Conservation (phyloP, 2,888 invertebrate species). For the Nomada fabriciana region DNA sequence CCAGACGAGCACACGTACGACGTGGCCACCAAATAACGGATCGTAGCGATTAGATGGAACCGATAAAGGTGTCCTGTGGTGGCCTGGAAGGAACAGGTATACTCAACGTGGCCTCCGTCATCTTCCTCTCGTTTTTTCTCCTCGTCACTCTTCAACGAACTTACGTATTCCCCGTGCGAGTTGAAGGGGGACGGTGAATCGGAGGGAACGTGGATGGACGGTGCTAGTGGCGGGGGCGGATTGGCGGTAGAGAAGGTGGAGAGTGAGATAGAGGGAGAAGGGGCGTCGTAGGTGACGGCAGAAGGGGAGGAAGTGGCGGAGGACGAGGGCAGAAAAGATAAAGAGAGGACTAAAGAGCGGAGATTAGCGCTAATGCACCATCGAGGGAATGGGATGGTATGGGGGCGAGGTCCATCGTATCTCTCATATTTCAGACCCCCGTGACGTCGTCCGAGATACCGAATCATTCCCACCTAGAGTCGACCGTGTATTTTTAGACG, state of each 20-base stretch:
- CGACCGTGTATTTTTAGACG: slow-evolving; percentile 79
- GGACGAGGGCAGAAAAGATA: slow-evolving; percentile 80
- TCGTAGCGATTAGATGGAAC: slow-evolving; percentile 79
- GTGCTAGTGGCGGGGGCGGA: not conserved
- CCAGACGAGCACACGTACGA: slow-evolving; percentile 12
- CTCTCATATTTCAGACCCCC: slow-evolving; percentile 84
- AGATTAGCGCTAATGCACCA: slow-evolving; percentile 85
- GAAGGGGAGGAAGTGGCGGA: slow-evolving; percentile 55
- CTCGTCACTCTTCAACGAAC: slow-evolving; percentile 24
- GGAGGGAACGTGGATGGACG: not conserved
- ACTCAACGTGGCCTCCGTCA: not conserved
- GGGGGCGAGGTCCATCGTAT: slow-evolving; percentile 82
- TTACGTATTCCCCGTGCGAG: not conserved
- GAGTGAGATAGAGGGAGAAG: slow-evolving; percentile 30
- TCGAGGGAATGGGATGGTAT: slow-evolving; percentile 77
- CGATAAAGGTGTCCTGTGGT: slow-evolving; percentile 65
- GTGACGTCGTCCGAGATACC: slow-evolving; percentile 84
- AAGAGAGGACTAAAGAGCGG: slow-evolving; percentile 84
- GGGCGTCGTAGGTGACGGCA: slow-evolving; percentile 39
- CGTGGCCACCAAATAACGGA: slow-evolving; percentile 78
- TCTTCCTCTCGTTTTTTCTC: not conserved
- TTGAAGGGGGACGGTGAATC: slow-evolving; percentile 2
- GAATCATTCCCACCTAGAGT: slow-evolving; percentile 83
- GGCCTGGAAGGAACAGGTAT: slow-evolving; percentile 53
- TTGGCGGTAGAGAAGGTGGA: slow-evolving; percentile 27